Evolutionary conservation across 2,797 vertebrate species (phyloP).

Genomic region (Sciaenops ocellatus): DNA sequence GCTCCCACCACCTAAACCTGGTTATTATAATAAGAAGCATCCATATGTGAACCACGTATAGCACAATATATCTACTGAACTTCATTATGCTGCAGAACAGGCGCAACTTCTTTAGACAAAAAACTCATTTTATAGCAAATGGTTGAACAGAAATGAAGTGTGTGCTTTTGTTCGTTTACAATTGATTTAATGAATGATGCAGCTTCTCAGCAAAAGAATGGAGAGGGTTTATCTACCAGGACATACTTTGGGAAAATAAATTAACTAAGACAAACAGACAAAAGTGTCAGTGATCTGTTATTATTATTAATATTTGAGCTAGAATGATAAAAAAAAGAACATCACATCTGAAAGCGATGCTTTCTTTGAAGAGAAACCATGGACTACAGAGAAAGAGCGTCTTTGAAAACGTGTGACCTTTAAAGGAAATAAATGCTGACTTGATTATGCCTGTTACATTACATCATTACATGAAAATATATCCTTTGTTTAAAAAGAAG

Average conservation of each 20-base stretch:
- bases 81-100: conserved; percentile 23
- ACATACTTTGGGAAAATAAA: background rate
- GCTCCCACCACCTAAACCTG: conserved; percentile 54
- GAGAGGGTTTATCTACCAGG: background rate
- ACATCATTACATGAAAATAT: background rate
- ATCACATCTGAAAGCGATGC: conserved; percentile 3
- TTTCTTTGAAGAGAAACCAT: background rate
- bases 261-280: background rate
- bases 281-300: background rate
- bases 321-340: background rate
- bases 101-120: background rate
- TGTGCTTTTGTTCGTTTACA: background rate
- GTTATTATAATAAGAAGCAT: conserved; percentile 41
- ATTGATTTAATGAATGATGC: background rate
- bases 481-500: background rate
- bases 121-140: too few species aligned
- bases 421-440: background rate
- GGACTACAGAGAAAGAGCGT: background rate
- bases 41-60: conserved; percentile 31
- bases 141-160: too few species aligned
- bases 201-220: background rate
- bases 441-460: background rate
- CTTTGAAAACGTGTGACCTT: background rate
- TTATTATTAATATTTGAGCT: background rate
- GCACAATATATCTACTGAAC: background rate